phyloP scores from a whole-genome alignment of 2,888 invertebrate genomes.

The Pocota personata region DNA sequence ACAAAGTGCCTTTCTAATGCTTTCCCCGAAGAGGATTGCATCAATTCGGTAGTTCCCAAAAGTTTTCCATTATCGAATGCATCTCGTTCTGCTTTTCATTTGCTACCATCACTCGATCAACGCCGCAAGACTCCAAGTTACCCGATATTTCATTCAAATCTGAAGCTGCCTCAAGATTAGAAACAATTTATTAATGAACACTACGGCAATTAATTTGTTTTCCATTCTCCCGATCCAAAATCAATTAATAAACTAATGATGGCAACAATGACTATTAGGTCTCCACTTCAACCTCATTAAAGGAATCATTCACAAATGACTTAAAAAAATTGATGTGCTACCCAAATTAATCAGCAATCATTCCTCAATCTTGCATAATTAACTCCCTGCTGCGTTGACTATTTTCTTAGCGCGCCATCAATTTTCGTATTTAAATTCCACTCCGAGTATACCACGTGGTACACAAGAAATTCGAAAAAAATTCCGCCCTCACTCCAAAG shows the following conservation, averaged over 20 bases:
- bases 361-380: constrained; percentile 57
- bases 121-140: constrained; percentile 24
- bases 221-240: constrained; percentile 26
- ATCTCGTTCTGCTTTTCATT: constrained; percentile 39
- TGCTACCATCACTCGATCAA: constrained; percentile 47
- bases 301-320: background rate
- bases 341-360: constrained; percentile 56
- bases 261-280: constrained; percentile 23
- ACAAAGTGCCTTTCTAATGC: constrained; percentile 20
- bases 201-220: constrained; percentile 51
- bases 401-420: background rate
- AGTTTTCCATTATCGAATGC: constrained; percentile 28
- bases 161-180: constrained; percentile 12
- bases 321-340: constrained; percentile 37
- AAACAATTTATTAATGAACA: constrained; percentile 63
- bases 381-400: constrained; percentile 18
- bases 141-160: constrained; percentile 47
- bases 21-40: constrained; percentile 28
- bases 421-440: constrained; percentile 2
- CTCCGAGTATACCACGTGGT: background rate
- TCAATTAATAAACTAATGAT: constrained; percentile 53
- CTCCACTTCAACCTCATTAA: constrained; percentile 47
- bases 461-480: background rate
- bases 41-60: constrained; percentile 27
- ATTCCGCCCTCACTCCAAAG: background rate